A percentile compares a stretch with the other conserved stretches of the same genome.
These are phyloP conservation scores for Ellobius talpinus DNA, from an alignment of 2,113 vertebrate genomes.

Conservation along the genomic window DNA sequence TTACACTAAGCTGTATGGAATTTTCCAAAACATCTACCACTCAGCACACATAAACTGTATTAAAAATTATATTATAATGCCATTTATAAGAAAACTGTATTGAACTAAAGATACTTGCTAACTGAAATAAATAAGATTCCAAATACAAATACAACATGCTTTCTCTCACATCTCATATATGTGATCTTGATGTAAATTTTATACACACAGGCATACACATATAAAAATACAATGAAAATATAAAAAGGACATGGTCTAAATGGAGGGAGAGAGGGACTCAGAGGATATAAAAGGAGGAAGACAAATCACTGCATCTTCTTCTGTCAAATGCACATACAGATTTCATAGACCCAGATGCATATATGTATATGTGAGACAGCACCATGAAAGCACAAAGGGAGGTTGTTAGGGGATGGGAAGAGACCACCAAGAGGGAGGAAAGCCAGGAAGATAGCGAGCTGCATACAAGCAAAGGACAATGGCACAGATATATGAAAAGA, in stretches of 20 bases:
- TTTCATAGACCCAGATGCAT: too few species aligned
- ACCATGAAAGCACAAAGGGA: not conserved
- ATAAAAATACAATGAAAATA: not conserved
- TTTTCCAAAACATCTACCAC: conserved; percentile 2
- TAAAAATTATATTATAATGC: not conserved
- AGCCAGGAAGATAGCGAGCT: too few species aligned
- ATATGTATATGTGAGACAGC: not conserved
- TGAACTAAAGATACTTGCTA: not conserved
- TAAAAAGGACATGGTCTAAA: not conserved
- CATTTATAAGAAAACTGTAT: not conserved
- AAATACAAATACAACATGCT: not conserved
- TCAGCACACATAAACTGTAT: not conserved
- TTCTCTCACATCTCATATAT: not conserved
- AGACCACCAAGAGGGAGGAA: not conserved
- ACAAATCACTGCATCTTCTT: not conserved
- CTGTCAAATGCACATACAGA: not conserved
- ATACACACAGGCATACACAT: not conserved
- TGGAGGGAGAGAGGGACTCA: not conserved
- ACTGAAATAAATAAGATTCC: not conserved
- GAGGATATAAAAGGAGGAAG: not conserved
- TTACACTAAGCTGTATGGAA: conserved; percentile 1
- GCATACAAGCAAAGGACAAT: not conserved
- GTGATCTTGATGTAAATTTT: not conserved
- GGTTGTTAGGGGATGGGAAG: not conserved
- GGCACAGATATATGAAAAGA: not conserved